Evolutionary conservation across 2,888 invertebrate species (phyloP), one percentile per base, ranked within the genome.

Genomic region (Bellardia pandia): DNA sequence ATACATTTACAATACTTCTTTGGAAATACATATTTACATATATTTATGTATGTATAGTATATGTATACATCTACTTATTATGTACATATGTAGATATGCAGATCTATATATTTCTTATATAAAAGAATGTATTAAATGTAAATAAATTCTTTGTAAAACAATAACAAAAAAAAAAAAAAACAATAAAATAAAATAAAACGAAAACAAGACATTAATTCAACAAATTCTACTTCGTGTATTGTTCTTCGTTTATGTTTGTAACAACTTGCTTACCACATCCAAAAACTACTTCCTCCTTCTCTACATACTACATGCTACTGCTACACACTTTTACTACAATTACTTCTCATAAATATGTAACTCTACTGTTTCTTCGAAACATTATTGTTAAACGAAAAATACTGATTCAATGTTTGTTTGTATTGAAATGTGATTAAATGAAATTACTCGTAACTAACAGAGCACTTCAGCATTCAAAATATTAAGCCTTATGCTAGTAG

Each of bases 381-480:
- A 37, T 7, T 45, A 69, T 3, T 58, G 23, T 6, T 69, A 37
- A 16, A 78, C 60, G 7, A 3, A 13, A 13, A 45, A 13, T 13
- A 23, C 37, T 68, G 68, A 85, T 71, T 71, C 4, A 48, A 66
- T 82, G 30, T 66, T 77, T 58, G 56, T 72, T 58, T 77, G 69
- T 42, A 62, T 58, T 51, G 48, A 69, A 77, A 51, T 71, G n/a
- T n/a, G 51, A 69, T 62, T 48, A 8, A 60, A 58, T 40, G 11
- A 79, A 90, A 69, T 69, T 37, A 78, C 8, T 72, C 42, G 62
- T 88, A 88, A 90, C 84, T 86, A 89, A 90, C 90, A 92, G 92
- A 92, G 92, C 92, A 92, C 92, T 91, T 91, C 92, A 92, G 92
- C 92, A 91, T 92, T 93, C 93, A 92, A 90, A 92, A 89, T 90